phyloP scores from a whole-genome alignment of 1,140 invertebrate genomes.

The Bombus pascuorum region DNA sequence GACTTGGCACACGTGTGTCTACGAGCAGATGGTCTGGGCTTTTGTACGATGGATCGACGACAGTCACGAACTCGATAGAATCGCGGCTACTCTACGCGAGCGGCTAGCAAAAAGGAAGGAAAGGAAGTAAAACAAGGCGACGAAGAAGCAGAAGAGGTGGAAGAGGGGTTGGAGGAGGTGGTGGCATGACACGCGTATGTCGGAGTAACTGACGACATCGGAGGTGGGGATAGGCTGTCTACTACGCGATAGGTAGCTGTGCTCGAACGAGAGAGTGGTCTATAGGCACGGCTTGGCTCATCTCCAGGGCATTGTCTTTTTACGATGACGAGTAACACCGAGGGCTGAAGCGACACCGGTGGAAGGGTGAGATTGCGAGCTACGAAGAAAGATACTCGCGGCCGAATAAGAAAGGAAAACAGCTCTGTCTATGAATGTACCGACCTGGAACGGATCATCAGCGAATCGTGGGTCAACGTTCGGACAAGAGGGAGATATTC shows the following conservation, averaged over 20 bases:
- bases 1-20: conserved; percentile 48
- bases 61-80: conserved; percentile 44
- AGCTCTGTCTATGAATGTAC: conserved; percentile 21
- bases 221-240: conserved; percentile 12
- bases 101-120: not conserved
- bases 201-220: not conserved
- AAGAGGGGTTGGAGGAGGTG: not conserved
- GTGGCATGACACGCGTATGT: conserved; percentile 14
- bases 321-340: conserved; percentile 38
- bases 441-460: conserved; percentile 32
- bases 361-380: conserved; percentile 12
- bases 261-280: conserved; percentile 17
- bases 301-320: conserved; percentile 68
- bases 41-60: conserved; percentile 39
- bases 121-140: not conserved
- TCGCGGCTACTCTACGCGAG: conserved; percentile 2
- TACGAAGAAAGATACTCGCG: conserved; percentile 10
- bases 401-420: conserved; percentile 32
- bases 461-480: conserved; percentile 36
- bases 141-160: not conserved
- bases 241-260: conserved; percentile 9
- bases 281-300: conserved; percentile 48
- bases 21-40: conserved; percentile 34
- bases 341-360: conserved; percentile 23
- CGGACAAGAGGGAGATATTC: conserved; percentile 21